These are phyloP conservation scores for Tetragonula carbonaria DNA, from an alignment of 2,888 invertebrate species.

Conservation along the genomic window DNA sequence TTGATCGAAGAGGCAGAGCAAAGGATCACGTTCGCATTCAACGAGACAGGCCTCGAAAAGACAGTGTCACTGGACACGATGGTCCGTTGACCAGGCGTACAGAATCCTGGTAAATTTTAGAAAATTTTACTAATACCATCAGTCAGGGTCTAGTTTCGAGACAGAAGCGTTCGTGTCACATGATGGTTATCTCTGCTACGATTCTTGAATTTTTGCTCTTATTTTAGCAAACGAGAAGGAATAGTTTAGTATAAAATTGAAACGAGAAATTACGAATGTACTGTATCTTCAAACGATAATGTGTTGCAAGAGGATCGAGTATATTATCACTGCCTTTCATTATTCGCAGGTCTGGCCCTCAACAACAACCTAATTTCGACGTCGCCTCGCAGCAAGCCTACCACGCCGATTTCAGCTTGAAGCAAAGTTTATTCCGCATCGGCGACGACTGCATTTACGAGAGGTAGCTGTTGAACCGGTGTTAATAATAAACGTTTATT, in stretches of 20 bases:
- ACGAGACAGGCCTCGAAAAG: conserved; percentile 85
- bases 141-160: not conserved
- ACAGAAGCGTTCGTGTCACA: too few species aligned
- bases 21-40: conserved; percentile 83
- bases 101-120: conserved; percentile 75
- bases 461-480: conserved; percentile 82
- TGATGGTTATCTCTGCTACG: too few species aligned
- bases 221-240: too few species aligned
- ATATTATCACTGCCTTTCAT: not conserved
- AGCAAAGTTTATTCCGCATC: conserved; percentile 87
- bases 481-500: not conserved
- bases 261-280: too few species aligned
- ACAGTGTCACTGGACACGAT: conserved; percentile 84
- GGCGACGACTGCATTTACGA: conserved; percentile 90
- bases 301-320: not conserved
- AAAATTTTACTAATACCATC: not conserved
- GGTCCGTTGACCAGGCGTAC: conserved; percentile 81
- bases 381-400: conserved; percentile 84
- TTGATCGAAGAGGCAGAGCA: conserved; percentile 74
- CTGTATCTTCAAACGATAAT: too few species aligned
- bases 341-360: conserved; percentile 77
- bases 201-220: too few species aligned
- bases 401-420: conserved; percentile 85
- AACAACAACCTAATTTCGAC: conserved; percentile 79
- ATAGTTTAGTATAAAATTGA: too few species aligned